Conservation (phyloP, 1,140 invertebrate genomes). For the Cylas formicarius region DNA sequence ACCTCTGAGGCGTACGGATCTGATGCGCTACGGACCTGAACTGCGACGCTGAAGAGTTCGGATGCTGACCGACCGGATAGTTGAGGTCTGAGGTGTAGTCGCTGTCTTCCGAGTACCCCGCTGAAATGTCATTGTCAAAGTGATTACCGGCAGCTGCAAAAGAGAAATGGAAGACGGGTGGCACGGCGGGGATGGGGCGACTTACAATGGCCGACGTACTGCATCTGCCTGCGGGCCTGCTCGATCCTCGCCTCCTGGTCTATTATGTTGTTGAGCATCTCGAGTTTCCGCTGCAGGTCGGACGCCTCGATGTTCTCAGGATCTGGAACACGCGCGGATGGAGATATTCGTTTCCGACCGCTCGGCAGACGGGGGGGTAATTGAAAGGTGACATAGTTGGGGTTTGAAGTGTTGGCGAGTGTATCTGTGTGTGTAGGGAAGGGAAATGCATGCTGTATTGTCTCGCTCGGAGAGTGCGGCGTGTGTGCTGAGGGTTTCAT, state of each 20-base stretch:
- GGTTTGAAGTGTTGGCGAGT: too few relatives aligned
- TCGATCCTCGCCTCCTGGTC: conserved; percentile 67
- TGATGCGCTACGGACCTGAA: conserved; percentile 70
- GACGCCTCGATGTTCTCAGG: conserved; percentile 82
- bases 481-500: too few relatives aligned
- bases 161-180: conserved; percentile 22
- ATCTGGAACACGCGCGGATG: conserved; percentile 52
- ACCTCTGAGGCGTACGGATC: conserved; percentile 69
- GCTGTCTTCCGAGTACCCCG: conserved; percentile 91
- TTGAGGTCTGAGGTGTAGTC: conserved; percentile 96
- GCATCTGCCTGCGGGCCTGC: conserved; percentile 55
- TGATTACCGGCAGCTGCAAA: conserved; percentile 42
- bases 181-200: conserved; percentile 27
- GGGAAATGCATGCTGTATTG: too few relatives aligned
- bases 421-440: too few relatives aligned
- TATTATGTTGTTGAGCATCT: conserved; percentile 84
- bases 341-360: not conserved
- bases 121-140: conserved; percentile 54
- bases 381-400: too few relatives aligned
- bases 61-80: conserved; percentile 82
- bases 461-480: too few relatives aligned
- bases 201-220: conserved; percentile 63
- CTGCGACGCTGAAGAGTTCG: conserved; percentile 80
- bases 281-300: conserved; percentile 85
- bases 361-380: not conserved